Percentiles rank a stretch among this genome's conserved stretches.
phyloP scores from a whole-genome alignment of 2,113 vertebrate species.

The Scomber colias region DNA sequence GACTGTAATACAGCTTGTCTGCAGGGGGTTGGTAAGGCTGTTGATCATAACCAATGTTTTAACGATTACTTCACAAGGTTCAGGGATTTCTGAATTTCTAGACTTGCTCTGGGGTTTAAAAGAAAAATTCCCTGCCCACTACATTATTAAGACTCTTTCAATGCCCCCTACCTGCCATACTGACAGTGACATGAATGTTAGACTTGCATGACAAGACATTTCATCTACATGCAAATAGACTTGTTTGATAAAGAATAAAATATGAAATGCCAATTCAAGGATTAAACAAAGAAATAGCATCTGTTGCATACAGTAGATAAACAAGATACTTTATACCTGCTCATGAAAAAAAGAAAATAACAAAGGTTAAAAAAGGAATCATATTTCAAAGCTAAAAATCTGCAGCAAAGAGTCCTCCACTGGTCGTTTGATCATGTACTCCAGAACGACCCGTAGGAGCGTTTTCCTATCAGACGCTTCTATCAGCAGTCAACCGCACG shows the following conservation, averaged over 20 bases:
- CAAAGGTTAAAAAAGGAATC: not conserved
- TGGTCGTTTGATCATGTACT: too few species aligned
- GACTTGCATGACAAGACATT: not conserved
- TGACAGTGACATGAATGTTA: not conserved
- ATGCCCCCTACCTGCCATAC: not conserved
- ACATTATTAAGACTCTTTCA: conserved; percentile 6
- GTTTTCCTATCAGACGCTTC: too few species aligned
- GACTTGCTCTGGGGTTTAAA: not conserved
- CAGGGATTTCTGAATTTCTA: conserved; percentile 20
- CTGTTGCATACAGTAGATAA: not conserved
- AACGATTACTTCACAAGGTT: conserved; percentile 22
- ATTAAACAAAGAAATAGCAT: not conserved
- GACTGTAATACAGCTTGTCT: conserved; percentile 3
- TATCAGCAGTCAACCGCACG: too few species aligned
- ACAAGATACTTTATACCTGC: not conserved
- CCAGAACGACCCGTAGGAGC: too few species aligned
- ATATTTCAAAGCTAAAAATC: not conserved
- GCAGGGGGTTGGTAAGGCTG: conserved; percentile 16
- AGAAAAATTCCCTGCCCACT: conserved; percentile 13
- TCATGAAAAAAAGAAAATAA: not conserved
- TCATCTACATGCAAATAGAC: conserved; percentile 1
- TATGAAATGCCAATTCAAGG: not conserved
- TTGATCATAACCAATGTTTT: conserved; percentile 24
- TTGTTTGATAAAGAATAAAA: not conserved
- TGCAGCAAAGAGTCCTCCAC: not conserved